A percentile compares a stretch with the other conserved stretches of the same genome.
Evolutionary conservation across 2,888 invertebrate species (phyloP).

Genomic region (Cremastinae sp.): DNA sequence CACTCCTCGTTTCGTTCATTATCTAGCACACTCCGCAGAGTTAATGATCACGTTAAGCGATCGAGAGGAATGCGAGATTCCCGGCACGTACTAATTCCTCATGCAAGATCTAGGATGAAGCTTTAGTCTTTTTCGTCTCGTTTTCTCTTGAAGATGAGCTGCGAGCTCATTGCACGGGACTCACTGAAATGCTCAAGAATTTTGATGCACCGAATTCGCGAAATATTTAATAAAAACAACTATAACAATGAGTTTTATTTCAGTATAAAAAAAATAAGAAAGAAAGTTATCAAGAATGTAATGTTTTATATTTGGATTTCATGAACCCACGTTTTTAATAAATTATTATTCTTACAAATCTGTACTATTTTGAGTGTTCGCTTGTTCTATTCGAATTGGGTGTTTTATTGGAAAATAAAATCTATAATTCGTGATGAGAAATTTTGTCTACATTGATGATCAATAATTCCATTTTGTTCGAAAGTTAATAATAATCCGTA

Average conservation of each 20-base stretch:
- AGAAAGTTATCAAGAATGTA: too few species aligned
- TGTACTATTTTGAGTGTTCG: too few species aligned
- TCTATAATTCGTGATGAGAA: too few species aligned
- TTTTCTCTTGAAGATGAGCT: background rate
- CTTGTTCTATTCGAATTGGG: too few species aligned
- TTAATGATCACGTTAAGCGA: slow-evolving; percentile 75
- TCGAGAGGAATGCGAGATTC: slow-evolving; percentile 69
- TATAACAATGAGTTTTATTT: too few species aligned
- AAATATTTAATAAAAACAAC: background rate
- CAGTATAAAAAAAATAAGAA: too few species aligned
- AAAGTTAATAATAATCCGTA: background rate
- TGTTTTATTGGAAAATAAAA: too few species aligned
- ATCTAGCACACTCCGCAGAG: slow-evolving; percentile 64
- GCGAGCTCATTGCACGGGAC: slow-evolving; percentile 22
- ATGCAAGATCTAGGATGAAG: slow-evolving; percentile 42
- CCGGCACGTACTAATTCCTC: slow-evolving; percentile 71
- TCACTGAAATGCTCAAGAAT: background rate
- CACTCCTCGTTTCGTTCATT: slow-evolving; percentile 68
- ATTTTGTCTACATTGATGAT: too few species aligned
- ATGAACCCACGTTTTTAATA: too few species aligned
- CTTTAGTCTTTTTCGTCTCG: slow-evolving; percentile 21
- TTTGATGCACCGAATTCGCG: background rate
- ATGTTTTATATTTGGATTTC: too few species aligned
- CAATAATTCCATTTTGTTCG: too few species aligned
- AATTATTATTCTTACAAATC: too few species aligned